Conservation (phyloP, 2,113 vertebrate genomes). For the Epinephelus moara region DNA sequence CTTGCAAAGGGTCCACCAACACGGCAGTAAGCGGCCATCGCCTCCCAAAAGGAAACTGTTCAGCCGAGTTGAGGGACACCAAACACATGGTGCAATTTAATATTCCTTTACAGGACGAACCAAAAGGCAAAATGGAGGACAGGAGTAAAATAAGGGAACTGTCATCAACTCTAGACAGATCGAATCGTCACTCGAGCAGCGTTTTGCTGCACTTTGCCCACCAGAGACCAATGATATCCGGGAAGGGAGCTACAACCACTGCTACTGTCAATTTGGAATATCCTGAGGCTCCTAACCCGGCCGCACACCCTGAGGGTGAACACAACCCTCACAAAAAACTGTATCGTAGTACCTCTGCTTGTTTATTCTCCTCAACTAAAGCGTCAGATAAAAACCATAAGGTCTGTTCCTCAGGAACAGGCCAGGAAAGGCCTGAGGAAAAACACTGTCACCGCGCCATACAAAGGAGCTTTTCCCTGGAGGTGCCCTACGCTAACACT, state of each 20-base stretch:
- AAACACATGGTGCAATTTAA: conserved; percentile 86
- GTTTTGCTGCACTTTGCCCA: conserved; percentile 87
- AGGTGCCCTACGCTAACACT: conserved; percentile 86
- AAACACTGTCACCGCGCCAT: conserved; percentile 82
- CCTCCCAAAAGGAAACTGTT: conserved; percentile 83
- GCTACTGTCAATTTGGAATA: conserved; percentile 66
- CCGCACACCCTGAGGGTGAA: conserved; percentile 66
- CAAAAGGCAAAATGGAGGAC: conserved; percentile 53
- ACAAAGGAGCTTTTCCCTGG: conserved; percentile 94
- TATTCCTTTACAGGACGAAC: conserved; percentile 81
- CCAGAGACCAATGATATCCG: conserved; percentile 77
- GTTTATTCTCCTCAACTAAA: conserved; percentile 74
- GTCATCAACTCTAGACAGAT: conserved; percentile 71
- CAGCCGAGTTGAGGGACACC: conserved; percentile 84
- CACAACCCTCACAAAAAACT: conserved; percentile 78
- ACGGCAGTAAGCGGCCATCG: conserved; percentile 87
- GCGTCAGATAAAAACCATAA: conserved; percentile 70
- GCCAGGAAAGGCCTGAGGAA: conserved; percentile 74
- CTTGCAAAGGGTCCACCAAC: conserved; percentile 85
- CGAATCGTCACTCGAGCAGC: conserved; percentile 83
- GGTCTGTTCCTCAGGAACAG: conserved; percentile 66
- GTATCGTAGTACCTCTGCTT: conserved; percentile 86
- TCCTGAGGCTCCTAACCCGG: conserved; percentile 63
- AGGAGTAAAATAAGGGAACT: conserved; percentile 54
- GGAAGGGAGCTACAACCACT: conserved; percentile 74